These are phyloP conservation scores for Diceros bicornis DNA, from an alignment of 2,797 vertebrate species.

Conservation along the genomic window DNA sequence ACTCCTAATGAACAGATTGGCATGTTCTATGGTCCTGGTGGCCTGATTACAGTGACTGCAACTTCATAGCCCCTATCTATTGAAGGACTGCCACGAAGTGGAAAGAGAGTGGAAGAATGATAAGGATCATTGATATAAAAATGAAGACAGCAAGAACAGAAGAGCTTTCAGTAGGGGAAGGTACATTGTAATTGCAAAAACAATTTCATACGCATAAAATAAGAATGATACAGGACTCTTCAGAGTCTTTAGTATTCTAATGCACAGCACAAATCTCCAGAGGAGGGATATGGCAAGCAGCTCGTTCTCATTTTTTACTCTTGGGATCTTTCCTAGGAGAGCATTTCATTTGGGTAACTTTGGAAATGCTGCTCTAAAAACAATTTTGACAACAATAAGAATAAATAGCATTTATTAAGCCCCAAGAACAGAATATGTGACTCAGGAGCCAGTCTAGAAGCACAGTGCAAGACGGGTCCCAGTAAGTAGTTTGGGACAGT, in stretches of 20 bases:
- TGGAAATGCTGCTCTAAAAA: constrained; percentile 28
- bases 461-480: not conserved
- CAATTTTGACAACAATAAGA: constrained; percentile 38
- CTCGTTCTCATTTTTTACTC: constrained; percentile 15
- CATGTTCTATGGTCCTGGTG: not conserved
- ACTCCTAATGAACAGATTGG: not conserved
- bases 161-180: not conserved
- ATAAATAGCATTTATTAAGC: constrained; percentile 23
- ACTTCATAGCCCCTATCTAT: not conserved
- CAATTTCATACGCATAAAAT: constrained; percentile 4
- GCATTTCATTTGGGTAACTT: constrained; percentile 29
- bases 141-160: constrained; percentile 29
- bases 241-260: not conserved
- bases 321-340: constrained; percentile 4
- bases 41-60: not conserved
- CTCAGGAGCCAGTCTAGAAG: not conserved
- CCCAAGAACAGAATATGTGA: not conserved
- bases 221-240: not conserved
- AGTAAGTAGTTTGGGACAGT: not conserved
- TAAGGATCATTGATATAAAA: not conserved
- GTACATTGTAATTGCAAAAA: not conserved
- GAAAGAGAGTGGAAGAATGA: not conserved
- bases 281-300: not conserved
- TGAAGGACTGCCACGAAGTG: not conserved
- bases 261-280: not conserved